Evolutionary conservation across 2,888 invertebrate genomes (phyloP), one percentile per base, ranked within the genome.

Genomic region (Gandaritis pyraliata): DNA sequence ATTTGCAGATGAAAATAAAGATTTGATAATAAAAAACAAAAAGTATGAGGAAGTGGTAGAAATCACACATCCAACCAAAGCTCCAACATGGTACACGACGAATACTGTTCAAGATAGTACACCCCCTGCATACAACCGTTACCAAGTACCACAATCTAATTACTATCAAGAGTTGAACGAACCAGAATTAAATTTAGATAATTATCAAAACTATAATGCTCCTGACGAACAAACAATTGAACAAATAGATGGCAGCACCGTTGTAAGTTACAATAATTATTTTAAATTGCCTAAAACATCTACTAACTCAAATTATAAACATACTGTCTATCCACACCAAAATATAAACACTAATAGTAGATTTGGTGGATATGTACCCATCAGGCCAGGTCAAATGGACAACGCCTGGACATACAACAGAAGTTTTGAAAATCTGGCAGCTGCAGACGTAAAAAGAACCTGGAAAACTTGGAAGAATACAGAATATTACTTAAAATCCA

Each of bases 391-490:
- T 18, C 33, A 18, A 30, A 10, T 5, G 2, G 10, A 8, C 11
- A 18, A 47, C 33, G 12, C 18, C 15, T 49, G 53, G 53, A 49
- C 23, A 11, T 8, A 18, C 6, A 33, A 16, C n/a, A 58, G 11
- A 47, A 29, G 8, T 33, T 13, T 38, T 45, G 29, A 53, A 13
- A 29, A 45, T 15, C 29, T 41, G 60, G 45, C 13, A 11, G 15
- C n/a, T 45, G 36, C 12, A 39, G 49, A 51, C 12, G 51, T 16
- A 6, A 30, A 61, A n/a, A 66, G 50, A 69, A 61, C 72, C 23
- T 72, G 71, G 70, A 67, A 70, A 43, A 59, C 62, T 29, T 75
- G 73, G 74, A 61, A 54, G 16, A 69, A 69, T 18, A 55, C 50
- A 11, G 46, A 55, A 15, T 61, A 55, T 8, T 18, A 33, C 8